Conservation (phyloP, 2,797 vertebrate genomes). For the Hirundo rustica region DNA sequence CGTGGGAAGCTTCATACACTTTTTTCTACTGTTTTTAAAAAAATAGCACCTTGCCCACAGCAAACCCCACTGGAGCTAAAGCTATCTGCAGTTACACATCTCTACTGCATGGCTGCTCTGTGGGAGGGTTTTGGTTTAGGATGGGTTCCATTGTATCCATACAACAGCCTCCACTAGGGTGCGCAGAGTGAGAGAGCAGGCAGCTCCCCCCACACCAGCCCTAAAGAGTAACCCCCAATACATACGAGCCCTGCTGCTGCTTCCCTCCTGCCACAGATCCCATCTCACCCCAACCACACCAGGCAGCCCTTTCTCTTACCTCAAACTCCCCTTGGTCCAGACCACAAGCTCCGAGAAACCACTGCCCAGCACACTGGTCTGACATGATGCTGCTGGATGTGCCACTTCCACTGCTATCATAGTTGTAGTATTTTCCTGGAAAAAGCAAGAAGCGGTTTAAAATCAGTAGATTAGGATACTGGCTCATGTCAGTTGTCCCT, state of each 20-base stretch:
- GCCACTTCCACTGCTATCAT: constrained; percentile 87
- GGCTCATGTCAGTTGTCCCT: rapidly evolving
- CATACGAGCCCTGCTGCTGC: rapidly evolving
- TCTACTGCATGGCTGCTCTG: neutral
- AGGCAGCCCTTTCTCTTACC: constrained; percentile 66
- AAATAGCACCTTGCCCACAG: neutral
- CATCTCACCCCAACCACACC: neutral
- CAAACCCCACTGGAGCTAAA: neutral
- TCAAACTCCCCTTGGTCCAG: constrained; percentile 85
- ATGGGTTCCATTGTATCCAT: neutral
- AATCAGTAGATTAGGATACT: neutral
- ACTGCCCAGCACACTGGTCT: constrained; percentile 96
- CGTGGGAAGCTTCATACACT: neutral
- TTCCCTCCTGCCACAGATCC: neutral
- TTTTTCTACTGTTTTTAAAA: neutral
- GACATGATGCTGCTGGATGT: constrained; percentile 92
- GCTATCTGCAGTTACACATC: neutral
- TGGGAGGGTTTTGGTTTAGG: neutral
- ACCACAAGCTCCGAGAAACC: constrained; percentile 91
- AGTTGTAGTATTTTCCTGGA: constrained; percentile 95
- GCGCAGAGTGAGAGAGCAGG: neutral
- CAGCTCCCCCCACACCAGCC: rapidly evolving
- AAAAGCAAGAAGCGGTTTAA: neutral
- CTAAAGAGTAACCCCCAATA: rapidly evolving
- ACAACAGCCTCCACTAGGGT: rapidly evolving